Evolutionary conservation across 2,797 vertebrate genomes (phyloP), one percentile per base, ranked within the genome.

Genomic region (Myoxocephalus aenaeus): DNA sequence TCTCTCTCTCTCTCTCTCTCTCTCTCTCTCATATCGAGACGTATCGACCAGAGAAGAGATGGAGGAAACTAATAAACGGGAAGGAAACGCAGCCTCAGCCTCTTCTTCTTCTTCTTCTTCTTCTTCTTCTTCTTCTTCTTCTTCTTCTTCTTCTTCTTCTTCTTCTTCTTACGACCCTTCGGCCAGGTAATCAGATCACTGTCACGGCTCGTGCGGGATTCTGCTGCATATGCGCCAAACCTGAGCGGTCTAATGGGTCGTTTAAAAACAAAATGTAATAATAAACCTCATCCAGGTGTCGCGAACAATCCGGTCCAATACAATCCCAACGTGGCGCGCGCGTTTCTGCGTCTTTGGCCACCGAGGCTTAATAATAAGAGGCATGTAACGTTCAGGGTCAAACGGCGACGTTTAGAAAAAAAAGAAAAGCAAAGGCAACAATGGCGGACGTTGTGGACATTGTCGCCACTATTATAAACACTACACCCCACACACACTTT

Each of bases 101-200:
- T 70, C 81, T 86, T 88, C 29, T 77, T 36, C 64, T 70, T 50
- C 17, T 44, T 70, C 81, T 86, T 88, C 29, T 77, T 36, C 64
- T 70, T 50, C 17, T 17, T 13, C 11, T 15, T 44, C 89, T 89
- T 70, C 81, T 86, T 88, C 29, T 77, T 36, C 64, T 70, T 50
- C 17, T 17, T 13, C 11, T 15, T 44, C 5, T 44, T 27, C 89
- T 89, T 70, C 81, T 86, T 88, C 29, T 77, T 36, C 64, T 70
- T 50, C 17, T 17, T 13, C 11, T 15, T 44, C 5, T 44, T 27
- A 1, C 25, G 25, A 91, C 86, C 94, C 92, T 90, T 92, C 88
- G 91, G 92, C 80, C 75, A 92, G 87, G 90, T 92, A 95, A 95
- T 96, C 95, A 93, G 93, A 94, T 95, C 94, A 90, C 95, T 96